Evolutionary conservation across 2,888 invertebrate species (phyloP).

Genomic region (Melipona beecheii): DNA sequence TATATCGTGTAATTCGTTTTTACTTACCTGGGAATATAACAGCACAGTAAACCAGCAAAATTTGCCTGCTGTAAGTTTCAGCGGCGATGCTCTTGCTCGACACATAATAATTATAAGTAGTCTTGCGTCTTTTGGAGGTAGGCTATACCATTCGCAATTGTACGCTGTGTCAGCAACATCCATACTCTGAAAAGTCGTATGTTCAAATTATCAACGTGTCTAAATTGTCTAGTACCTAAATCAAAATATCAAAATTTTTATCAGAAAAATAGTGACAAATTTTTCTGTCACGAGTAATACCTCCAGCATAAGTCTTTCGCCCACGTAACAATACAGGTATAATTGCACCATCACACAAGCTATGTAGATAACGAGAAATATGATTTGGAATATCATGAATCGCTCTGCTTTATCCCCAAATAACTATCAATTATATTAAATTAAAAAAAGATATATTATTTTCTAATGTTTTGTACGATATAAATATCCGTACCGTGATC

Average conservation of each 20-base stretch:
- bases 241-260: background rate
- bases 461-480: too few relatives aligned
- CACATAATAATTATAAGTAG: conserved; percentile 50
- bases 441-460: too few relatives aligned
- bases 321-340: conserved; percentile 46
- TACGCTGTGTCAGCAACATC: conserved; percentile 42
- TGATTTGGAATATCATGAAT: too few relatives aligned
- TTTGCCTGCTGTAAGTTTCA: conserved; percentile 58
- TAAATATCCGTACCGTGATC: too few relatives aligned
- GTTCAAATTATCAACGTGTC: background rate
- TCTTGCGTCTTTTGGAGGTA: conserved; percentile 41
- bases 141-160: conserved; percentile 59
- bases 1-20: background rate
- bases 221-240: too few relatives aligned
- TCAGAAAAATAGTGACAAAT: background rate
- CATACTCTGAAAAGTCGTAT: background rate
- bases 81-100: conserved; percentile 45
- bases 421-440: too few relatives aligned
- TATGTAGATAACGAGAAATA: too few relatives aligned
- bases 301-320: conserved; percentile 60
- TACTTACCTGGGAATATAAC: conserved; percentile 50
- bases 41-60: conserved; percentile 54
- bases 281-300: conserved; percentile 22
- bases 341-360: conserved; percentile 66
- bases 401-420: too few relatives aligned